A percentile compares a stretch with the other conserved stretches of the same genome.
phyloP scores from a whole-genome alignment of 2,888 invertebrate genomes.

The Acanthopleura granulata region DNA sequence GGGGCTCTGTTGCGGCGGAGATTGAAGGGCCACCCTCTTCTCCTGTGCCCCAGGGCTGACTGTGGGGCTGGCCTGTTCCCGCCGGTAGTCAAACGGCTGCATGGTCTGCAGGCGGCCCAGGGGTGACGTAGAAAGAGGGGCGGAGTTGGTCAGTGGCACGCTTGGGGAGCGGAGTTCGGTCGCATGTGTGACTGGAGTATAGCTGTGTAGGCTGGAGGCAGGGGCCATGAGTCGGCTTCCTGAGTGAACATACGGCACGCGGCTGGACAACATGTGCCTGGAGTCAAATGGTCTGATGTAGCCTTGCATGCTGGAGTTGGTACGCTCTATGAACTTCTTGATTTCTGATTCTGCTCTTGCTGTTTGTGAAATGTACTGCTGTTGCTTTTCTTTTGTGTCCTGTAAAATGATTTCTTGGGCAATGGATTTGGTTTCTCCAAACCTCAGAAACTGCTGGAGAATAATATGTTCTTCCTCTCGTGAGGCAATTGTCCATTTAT shows the following conservation, averaged over 20 bases:
- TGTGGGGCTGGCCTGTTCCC: conserved; percentile 50
- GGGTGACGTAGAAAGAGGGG: conserved; percentile 81
- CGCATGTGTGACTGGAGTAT: conserved; percentile 45
- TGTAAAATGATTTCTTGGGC: conserved; percentile 77
- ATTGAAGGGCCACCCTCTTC: conserved; percentile 42
- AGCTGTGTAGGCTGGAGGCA: conserved; percentile 37
- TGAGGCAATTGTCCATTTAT: conserved; percentile 90
- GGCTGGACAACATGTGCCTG: conserved; percentile 50
- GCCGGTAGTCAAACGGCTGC: conserved; percentile 93
- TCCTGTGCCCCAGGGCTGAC: conserved; percentile 40
- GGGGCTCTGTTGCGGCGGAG: conserved; percentile 41
- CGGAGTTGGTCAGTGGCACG: conserved; percentile 47
- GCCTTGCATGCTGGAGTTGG: conserved; percentile 63
- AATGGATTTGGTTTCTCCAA: conserved; percentile 88
- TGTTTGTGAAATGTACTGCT: conserved; percentile 55
- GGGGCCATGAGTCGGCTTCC: conserved; percentile 51
- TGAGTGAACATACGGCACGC: conserved; percentile 51
- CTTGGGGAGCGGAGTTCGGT: conserved; percentile 12
- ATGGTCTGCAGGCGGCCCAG: conserved; percentile 91
- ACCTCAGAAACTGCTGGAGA: conserved; percentile 90
- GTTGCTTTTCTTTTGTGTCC: conserved; percentile 62
- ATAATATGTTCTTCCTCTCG: conserved; percentile 92
- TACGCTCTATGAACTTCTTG: conserved; percentile 74
- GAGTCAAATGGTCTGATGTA: conserved; percentile 63
- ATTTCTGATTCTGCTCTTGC: conserved; percentile 72